Conservation (phyloP, 2,888 invertebrate genomes). For the Herminia tarsipennalis region DNA sequence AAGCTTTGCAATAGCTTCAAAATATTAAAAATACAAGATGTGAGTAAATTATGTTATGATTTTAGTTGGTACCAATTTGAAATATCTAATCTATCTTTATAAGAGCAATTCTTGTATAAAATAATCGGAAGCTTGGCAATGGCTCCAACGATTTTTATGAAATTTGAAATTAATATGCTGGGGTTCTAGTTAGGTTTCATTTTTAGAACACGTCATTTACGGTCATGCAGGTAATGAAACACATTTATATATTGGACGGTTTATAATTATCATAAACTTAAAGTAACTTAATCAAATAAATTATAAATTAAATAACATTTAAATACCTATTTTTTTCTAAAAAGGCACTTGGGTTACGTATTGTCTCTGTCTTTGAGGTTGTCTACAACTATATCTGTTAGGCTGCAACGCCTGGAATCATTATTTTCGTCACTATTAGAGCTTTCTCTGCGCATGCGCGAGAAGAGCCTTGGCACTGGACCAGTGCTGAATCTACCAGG, state of each 20-base stretch:
- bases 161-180: no score
- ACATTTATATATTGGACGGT: slow-evolving; percentile 58
- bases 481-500: slow-evolving; percentile 64
- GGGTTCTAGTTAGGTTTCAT: no score
- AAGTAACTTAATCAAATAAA: slow-evolving; percentile 37
- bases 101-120: no score
- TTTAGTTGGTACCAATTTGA: no score
- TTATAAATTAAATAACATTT: slow-evolving; percentile 56
- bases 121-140: no score
- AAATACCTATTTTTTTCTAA: slow-evolving; percentile 62
- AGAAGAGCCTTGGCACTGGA: slow-evolving; percentile 76
- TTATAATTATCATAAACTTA: slow-evolving; percentile 49
- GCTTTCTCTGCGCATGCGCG: slow-evolving; percentile 75
- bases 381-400: slow-evolving; percentile 82
- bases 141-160: no score
- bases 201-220: no score
- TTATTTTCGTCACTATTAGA: slow-evolving; percentile 61
- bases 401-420: slow-evolving; percentile 72
- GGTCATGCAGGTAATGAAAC: slow-evolving; percentile 33
- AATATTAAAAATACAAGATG: no score
- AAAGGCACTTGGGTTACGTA: slow-evolving; percentile 69
- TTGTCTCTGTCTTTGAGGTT: slow-evolving; percentile 74
- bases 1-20: no score
- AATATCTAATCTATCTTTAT: no score
- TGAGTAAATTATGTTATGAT: no score